phyloP scores from a whole-genome alignment of 2,888 invertebrate species.

The Oxyteleia sp. region DNA sequence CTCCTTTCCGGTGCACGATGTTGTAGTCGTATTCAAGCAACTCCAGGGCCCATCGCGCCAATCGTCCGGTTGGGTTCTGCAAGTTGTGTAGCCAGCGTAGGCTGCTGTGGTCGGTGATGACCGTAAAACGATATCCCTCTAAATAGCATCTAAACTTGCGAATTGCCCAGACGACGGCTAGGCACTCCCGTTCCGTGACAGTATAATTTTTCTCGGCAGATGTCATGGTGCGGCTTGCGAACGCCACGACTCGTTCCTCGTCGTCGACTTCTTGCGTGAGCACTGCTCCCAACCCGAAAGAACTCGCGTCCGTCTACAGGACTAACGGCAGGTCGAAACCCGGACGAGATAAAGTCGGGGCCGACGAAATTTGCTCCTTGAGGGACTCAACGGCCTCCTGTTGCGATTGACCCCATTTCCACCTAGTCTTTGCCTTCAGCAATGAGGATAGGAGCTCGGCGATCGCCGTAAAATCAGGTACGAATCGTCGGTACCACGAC shows the following conservation, averaged over 20 bases:
- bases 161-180: slow-evolving; percentile 28
- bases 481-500: not conserved
- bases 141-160: slow-evolving; percentile 75
- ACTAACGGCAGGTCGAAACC: slow-evolving; percentile 33
- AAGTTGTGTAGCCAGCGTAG: no score
- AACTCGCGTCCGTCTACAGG: slow-evolving; percentile 19
- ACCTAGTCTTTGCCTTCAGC: not conserved
- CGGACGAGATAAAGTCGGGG: slow-evolving; percentile 58
- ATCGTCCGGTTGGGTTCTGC: no score
- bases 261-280: slow-evolving; percentile 2
- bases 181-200: slow-evolving; percentile 62
- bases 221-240: slow-evolving; percentile 59
- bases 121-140: slow-evolving; percentile 62
- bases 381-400: not conserved
- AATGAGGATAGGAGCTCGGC: not conserved
- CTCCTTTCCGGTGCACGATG: slow-evolving; percentile 17
- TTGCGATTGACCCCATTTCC: not conserved
- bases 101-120: no score
- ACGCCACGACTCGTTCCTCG: slow-evolving; percentile 59
- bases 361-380: no score
- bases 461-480: not conserved
- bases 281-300: not conserved
- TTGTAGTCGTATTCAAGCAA: not conserved
- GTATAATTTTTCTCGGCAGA: slow-evolving; percentile 1
- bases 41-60: not conserved